These are phyloP conservation scores for Hyles vespertilio DNA, from an alignment of 1,140 invertebrate genomes.

Conservation along the genomic window DNA sequence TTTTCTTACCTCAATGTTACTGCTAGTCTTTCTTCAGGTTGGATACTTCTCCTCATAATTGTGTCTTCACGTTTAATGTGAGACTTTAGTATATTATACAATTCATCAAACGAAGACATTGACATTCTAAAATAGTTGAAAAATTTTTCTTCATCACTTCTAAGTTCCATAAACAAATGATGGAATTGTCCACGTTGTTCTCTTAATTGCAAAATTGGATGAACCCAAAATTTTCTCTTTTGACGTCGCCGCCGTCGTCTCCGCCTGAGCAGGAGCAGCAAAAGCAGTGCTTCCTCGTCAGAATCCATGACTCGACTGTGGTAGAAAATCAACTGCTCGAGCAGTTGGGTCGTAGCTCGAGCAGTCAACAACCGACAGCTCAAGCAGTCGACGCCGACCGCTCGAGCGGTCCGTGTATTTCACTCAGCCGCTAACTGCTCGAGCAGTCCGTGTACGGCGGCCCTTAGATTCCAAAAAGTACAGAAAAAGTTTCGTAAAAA, in stretches of 20 bases:
- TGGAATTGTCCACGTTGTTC: slow-evolving; percentile 1
- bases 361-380: not conserved
- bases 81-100: slow-evolving; percentile 9
- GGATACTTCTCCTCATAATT: slow-evolving; percentile 11
- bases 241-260: slow-evolving; percentile 11
- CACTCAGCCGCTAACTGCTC: too few species aligned
- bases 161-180: slow-evolving; percentile 8
- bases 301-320: slow-evolving; percentile 12
- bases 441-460: too few species aligned
- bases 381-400: not conserved
- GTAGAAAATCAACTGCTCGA: slow-evolving; percentile 7
- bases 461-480: too few species aligned
- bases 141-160: slow-evolving; percentile 11
- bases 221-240: slow-evolving; percentile 17
- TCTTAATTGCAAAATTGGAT: slow-evolving; percentile 11
- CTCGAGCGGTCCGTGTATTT: not conserved
- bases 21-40: slow-evolving; percentile 11
- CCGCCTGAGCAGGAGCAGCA: slow-evolving; percentile 13
- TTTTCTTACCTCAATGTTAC: slow-evolving; percentile 26
- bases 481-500: too few species aligned
- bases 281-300: slow-evolving; percentile 10
- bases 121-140: slow-evolving; percentile 16
- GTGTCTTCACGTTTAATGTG: slow-evolving; percentile 13
- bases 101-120: slow-evolving; percentile 11
- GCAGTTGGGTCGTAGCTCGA: slow-evolving; percentile 2